A percentile compares a stretch with the other conserved stretches of the same genome.
Conservation (phyloP, 2,113 vertebrate genomes). For the Ardeotis arabs region DNA sequence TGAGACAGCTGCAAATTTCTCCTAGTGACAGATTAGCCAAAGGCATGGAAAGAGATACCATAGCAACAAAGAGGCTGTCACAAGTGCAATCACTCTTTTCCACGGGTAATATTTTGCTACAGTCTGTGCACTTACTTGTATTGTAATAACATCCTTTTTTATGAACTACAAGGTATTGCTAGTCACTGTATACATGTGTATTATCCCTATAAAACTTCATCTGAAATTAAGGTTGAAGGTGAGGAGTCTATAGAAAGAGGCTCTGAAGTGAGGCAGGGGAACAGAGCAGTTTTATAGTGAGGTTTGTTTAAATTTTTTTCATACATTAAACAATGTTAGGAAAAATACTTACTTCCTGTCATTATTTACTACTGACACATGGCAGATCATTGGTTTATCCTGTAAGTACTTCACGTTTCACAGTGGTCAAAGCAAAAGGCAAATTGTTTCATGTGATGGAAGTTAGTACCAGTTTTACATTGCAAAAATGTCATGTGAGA, state of each 20-base stretch:
- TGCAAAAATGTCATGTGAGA: background rate
- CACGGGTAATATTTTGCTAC: conserved; percentile 13
- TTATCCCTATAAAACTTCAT: background rate
- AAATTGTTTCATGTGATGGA: background rate
- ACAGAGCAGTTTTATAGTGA: background rate
- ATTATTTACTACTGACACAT: background rate
- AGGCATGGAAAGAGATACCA: conserved; percentile 36
- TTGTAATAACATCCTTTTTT: background rate
- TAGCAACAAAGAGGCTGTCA: conserved; percentile 38
- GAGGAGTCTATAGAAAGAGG: background rate
- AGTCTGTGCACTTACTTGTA: background rate
- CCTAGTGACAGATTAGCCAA: conserved; percentile 41
- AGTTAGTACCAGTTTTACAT: background rate
- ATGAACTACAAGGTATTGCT: background rate
- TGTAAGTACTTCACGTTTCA: background rate
- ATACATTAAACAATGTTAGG: background rate
- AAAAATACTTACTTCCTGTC: background rate
- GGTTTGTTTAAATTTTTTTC: background rate
- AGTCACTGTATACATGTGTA: background rate
- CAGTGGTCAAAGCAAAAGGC: background rate
- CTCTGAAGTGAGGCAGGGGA: background rate
- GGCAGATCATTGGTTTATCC: background rate
- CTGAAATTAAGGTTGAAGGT: background rate
- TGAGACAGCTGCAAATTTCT: conserved; percentile 46
- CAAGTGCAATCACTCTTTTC: conserved; percentile 31